These are phyloP conservation scores for Temnopleurus reevesii DNA, from an alignment of 53 echinoderm and acorn worm species.

Conservation along the genomic window DNA sequence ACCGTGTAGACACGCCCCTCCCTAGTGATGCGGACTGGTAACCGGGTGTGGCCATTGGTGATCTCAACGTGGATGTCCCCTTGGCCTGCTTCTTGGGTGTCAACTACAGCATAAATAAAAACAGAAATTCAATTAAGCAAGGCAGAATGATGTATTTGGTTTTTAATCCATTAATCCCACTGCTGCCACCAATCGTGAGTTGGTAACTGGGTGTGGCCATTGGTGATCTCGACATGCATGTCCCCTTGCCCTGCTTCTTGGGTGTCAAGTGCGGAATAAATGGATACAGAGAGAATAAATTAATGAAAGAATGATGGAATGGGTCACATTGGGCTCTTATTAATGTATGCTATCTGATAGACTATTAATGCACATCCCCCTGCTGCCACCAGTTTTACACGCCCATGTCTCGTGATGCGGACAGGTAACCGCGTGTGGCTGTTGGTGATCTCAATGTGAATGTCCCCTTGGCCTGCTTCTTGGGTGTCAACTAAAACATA, in stretches of 20 bases:
- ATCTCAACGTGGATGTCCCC: slow-evolving; percentile 85
- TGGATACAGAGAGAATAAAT: too few relatives aligned
- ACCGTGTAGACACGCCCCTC: slow-evolving; percentile 85
- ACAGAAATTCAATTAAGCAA: too few relatives aligned
- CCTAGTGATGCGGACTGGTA: slow-evolving; percentile 80
- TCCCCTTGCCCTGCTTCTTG: slow-evolving; percentile 94
- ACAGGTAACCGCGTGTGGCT: slow-evolving; percentile 74
- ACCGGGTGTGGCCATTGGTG: slow-evolving; percentile 69
- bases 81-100: slow-evolving; percentile 89
- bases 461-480: slow-evolving; percentile 93
- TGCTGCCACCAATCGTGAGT: too few relatives aligned
- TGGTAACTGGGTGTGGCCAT: slow-evolving; percentile 76
- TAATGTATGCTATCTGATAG: too few relatives aligned
- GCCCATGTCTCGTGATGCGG: slow-evolving; percentile 70
- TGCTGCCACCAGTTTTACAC: too few relatives aligned
- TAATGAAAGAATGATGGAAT: too few relatives aligned
- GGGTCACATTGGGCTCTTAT: too few relatives aligned
- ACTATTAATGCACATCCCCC: too few relatives aligned
- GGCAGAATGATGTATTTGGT: too few relatives aligned
- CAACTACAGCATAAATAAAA: too few relatives aligned
- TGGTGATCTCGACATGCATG: slow-evolving; percentile 77
- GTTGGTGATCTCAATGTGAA: slow-evolving; percentile 80
- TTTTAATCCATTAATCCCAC: too few relatives aligned
- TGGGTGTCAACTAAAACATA: slow-evolving; percentile 94
- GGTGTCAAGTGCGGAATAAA: slow-evolving; percentile 94